Base-by-base conservation (phyloP, 2,888 invertebrate species). In the Trypoxylon attenuatum region DNA sequence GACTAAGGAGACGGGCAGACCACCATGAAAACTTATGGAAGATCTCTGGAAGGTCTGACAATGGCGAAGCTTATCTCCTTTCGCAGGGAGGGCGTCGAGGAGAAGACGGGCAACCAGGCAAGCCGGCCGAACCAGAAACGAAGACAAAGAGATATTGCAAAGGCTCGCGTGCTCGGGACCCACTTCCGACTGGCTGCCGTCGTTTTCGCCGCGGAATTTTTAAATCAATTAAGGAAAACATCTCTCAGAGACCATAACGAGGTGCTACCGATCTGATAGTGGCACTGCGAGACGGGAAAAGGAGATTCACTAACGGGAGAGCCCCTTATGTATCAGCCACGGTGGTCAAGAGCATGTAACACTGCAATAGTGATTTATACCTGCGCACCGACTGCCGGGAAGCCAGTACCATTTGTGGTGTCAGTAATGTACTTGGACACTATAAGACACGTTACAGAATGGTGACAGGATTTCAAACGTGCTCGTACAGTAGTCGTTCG, bases 361-460 rank as follows among this genome's bases (percentile, higher is more conserved):
- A 68, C 65, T 59, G 56, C 62, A 52, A 69, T 68, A 69, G 78
- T 82, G 82, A 82, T 82, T 83, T 83, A 82, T 83, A 81, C 77
- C 79, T 58, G 68, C 52, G 62, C 64, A 46, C 67, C 60, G 46
- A 19, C 42, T 27, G 55, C 41, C 19, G 45, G 51, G 42, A 25
- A 25, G 21, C 42, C 67, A 54, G 29, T 25, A 22, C 42, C 55
- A 54, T 54, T 54, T 51, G 60, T 16, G 64, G 41, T 39, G 49
- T 46, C 59, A 50, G 63, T 63, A 71, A 52, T 63, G 58, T 57
- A 63, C 65, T 73, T 61, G 69, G 62, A 69, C 61, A 56, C 69
- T 45, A 47, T 33, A 51, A 52, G 58, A 54, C 52, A 18, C 43
- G 6, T 41, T 29, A 51, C 43, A 23, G 46, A n/a, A n/a, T 46